Base-by-base conservation (phyloP, 2,113 vertebrate genomes). In the Chaenocephalus aceratus region DNA sequence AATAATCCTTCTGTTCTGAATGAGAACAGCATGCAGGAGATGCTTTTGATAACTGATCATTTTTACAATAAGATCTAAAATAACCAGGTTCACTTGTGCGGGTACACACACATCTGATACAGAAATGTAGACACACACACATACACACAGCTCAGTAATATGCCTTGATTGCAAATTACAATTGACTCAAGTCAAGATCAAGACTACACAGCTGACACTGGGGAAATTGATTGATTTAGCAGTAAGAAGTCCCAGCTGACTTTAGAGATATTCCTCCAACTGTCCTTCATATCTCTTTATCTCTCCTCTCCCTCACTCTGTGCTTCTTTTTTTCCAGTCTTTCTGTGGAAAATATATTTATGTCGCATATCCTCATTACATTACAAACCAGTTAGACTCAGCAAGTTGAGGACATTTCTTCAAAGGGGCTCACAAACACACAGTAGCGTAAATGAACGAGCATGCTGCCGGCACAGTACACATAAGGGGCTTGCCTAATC, bases 331-430 rank as follows among this genome's bases (percentile, higher is more conserved):
- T 60, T 54, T 57, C 66, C 48, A 30, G 53, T 60, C 69, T 83
- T 83, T 86, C 74, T 51, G 34, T 45, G 44, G 83, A 80, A 67
- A 73, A 85, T 69, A 91, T 88, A 89, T 89, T 93, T 89, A 66
- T 74, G 89, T 91, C 80, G 77, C 65, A 58, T 10, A 61, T 34
- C 80, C 86, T 92, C 88, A 91, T 93, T 92, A 91, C 91, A 92
- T 91, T 84, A 88, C 21, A 79, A 49, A 87, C 56, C 72, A 75
- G 70, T 34, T 70, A 83, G 65, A 89, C 57, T 67, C 45, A 81
- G 61, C 60, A 68, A 77, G 72, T 87, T 86, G 45, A 85, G 68
- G 69, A 93, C 86, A 84, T 69, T 72, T 72, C 54, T 84, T 78
- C 75, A 89, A 88, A 86, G 45, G 30, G 14, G 64, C 56, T 51